A percentile compares a stretch with the other conserved stretches of the same genome.
These are phyloP conservation scores for Caenorhabditis imperialis DNA, from an alignment of 2,888 invertebrate species.

Conservation along the genomic window DNA sequence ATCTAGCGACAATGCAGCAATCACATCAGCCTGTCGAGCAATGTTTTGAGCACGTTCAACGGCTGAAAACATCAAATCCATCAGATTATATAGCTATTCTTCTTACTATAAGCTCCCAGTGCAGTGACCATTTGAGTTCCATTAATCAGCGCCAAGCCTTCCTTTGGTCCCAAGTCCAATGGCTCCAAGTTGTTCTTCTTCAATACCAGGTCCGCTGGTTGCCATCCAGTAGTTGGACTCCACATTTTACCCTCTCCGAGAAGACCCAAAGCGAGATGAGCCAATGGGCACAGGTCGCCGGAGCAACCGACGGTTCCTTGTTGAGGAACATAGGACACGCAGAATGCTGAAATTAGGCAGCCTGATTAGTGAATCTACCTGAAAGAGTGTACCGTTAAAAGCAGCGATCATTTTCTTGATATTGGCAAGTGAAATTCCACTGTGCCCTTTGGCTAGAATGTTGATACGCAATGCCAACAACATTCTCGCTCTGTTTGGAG, in stretches of 20 bases:
- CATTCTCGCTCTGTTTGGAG: conserved; percentile 83
- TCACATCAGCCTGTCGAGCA: conserved; percentile 83
- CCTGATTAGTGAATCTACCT: conserved; percentile 1
- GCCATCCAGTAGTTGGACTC: conserved; percentile 73
- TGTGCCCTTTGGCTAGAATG: conserved; percentile 84
- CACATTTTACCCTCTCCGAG: conserved; percentile 82
- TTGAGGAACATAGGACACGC: conserved; percentile 84
- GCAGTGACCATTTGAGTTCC: conserved; percentile 84
- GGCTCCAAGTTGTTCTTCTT: conserved; percentile 82
- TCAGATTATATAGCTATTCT: background rate
- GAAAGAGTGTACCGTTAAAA: conserved; percentile 82
- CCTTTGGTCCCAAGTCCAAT: conserved; percentile 82
- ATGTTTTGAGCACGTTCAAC: conserved; percentile 82
- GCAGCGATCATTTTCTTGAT: conserved; percentile 82
- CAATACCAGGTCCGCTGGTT: conserved; percentile 78
- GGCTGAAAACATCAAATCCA: conserved; percentile 78
- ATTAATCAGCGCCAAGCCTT: conserved; percentile 84
- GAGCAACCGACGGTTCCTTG: conserved; percentile 85
- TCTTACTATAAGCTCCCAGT: conserved; percentile 82
- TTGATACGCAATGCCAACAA: conserved; percentile 83
- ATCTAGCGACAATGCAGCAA: conserved; percentile 83
- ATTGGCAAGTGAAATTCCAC: conserved; percentile 82
- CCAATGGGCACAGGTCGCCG: conserved; percentile 84
- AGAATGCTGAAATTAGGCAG: conserved; percentile 82
- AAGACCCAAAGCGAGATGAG: conserved; percentile 83